These are phyloP conservation scores for Yponomeuta plumbellus DNA, from an alignment of 2,888 invertebrate genomes.

Conservation along the genomic window DNA sequence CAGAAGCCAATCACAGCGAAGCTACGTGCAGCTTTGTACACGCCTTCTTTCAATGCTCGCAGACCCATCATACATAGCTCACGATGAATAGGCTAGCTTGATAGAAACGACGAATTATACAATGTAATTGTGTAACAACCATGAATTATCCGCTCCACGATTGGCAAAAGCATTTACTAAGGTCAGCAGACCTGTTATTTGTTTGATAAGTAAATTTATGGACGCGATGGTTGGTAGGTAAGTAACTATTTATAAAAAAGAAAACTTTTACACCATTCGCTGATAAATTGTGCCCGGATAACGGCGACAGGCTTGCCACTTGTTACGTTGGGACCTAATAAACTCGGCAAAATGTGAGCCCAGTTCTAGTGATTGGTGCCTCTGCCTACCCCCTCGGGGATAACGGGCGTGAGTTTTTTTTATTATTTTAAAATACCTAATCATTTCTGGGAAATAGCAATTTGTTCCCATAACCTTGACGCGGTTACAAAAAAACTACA, in stretches of 20 bases:
- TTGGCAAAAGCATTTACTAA: not conserved
- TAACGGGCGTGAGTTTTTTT: too few relatives aligned
- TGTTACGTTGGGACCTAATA: too few relatives aligned
- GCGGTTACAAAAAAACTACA: not conserved
- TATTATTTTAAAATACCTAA: too few relatives aligned
- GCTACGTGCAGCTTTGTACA: conserved; percentile 47
- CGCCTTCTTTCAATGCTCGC: conserved; percentile 48
- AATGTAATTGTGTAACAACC: not conserved
- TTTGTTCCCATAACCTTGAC: not conserved
- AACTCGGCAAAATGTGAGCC: too few relatives aligned
- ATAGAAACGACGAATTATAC: too few relatives aligned
- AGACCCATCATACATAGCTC: not conserved
- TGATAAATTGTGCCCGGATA: too few relatives aligned
- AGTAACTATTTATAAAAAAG: not conserved
- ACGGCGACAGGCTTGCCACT: too few relatives aligned
- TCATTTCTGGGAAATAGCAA: not conserved
- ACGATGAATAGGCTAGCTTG: too few relatives aligned
- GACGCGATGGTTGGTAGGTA: not conserved
- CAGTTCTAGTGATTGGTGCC: too few relatives aligned
- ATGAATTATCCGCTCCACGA: not conserved
- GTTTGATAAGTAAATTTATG: not conserved
- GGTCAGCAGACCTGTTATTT: not conserved
- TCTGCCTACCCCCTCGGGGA: too few relatives aligned
- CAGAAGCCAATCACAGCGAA: conserved; percentile 49
- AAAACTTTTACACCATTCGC: too few relatives aligned